These are phyloP conservation scores for Lymantria monacha DNA, from an alignment of 2,888 invertebrate species.

Conservation along the genomic window DNA sequence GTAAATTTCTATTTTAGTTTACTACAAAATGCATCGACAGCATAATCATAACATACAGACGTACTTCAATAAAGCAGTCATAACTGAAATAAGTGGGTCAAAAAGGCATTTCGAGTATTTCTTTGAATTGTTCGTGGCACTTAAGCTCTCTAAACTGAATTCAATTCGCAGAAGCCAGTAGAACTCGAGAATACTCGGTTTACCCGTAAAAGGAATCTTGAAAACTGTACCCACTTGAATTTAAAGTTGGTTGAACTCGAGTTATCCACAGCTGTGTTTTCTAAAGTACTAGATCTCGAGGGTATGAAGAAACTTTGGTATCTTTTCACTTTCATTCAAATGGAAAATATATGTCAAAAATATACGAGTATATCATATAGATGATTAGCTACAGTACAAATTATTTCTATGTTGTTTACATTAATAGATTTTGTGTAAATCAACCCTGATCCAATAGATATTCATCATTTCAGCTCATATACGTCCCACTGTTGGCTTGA, in stretches of 20 bases:
- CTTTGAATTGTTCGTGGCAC: constrained; percentile 20
- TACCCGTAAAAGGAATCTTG: constrained; percentile 17
- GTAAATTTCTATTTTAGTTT: too few species aligned
- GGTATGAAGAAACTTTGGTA: constrained; percentile 6
- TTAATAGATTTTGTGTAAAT: too few species aligned
- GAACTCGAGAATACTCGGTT: constrained; percentile 21
- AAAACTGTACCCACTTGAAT: constrained; percentile 23
- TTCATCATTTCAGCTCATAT: too few species aligned
- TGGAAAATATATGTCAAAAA: not conserved
- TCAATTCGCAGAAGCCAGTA: constrained; percentile 21
- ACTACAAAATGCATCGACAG: not conserved
- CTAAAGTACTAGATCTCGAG: constrained; percentile 4
- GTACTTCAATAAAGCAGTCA: not conserved
- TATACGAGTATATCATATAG: too few species aligned
- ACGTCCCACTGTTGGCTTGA: too few species aligned
- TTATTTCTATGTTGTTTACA: too few species aligned
- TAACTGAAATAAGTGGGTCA: not conserved
- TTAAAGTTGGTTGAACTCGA: constrained; percentile 17
- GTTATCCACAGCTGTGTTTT: constrained; percentile 5
- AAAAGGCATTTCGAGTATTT: constrained; percentile 7
- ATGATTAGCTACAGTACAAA: too few species aligned
- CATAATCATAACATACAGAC: not conserved
- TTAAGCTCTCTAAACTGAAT: constrained; percentile 23
- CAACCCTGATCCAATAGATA: too few species aligned
- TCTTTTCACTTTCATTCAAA: not conserved